A percentile compares a stretch with the other conserved stretches of the same genome.
phyloP scores from a whole-genome alignment of 2,113 vertebrate species.

The Mormoops blainvillei region DNA sequence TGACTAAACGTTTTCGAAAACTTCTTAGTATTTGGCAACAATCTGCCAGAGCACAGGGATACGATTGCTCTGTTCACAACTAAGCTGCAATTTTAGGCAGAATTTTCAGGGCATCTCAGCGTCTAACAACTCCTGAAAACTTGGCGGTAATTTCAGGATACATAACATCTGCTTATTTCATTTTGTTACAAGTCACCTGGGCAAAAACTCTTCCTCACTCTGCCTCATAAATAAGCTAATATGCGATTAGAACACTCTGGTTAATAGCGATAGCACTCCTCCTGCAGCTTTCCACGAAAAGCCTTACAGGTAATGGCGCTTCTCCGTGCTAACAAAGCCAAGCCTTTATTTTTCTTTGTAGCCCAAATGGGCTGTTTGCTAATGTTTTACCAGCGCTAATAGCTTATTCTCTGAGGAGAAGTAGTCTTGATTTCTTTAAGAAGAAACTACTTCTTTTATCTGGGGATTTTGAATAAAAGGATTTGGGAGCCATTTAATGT shows the following conservation, averaged over 20 bases:
- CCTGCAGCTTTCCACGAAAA: not conserved
- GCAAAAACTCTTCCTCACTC: constrained; percentile 49
- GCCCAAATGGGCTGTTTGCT: constrained; percentile 17
- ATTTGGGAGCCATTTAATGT: constrained; percentile 42
- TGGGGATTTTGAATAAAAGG: not conserved
- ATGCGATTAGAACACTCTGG: constrained; percentile 20
- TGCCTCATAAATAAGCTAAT: constrained; percentile 31
- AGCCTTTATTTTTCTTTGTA: constrained; percentile 4
- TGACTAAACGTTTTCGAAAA: constrained; percentile 15
- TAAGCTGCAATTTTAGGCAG: constrained; percentile 21
- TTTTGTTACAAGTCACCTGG: constrained; percentile 65
- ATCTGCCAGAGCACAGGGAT: not conserved
- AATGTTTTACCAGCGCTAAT: constrained; percentile 45
- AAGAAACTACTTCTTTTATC: constrained; percentile 51
- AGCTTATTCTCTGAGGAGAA: constrained; percentile 48
- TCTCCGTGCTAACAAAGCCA: not conserved
- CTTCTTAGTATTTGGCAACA: not conserved
- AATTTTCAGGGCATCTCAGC: constrained; percentile 31
- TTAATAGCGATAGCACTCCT: not conserved
- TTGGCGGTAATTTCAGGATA: constrained; percentile 46
- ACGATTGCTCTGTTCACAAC: constrained; percentile 41
- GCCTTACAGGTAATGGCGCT: not conserved
- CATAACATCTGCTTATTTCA: constrained; percentile 55
- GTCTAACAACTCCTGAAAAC: constrained; percentile 56
- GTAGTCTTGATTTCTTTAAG: constrained; percentile 45